Conservation (phyloP, 2,888 invertebrate species). For the Pammene fasciana region DNA sequence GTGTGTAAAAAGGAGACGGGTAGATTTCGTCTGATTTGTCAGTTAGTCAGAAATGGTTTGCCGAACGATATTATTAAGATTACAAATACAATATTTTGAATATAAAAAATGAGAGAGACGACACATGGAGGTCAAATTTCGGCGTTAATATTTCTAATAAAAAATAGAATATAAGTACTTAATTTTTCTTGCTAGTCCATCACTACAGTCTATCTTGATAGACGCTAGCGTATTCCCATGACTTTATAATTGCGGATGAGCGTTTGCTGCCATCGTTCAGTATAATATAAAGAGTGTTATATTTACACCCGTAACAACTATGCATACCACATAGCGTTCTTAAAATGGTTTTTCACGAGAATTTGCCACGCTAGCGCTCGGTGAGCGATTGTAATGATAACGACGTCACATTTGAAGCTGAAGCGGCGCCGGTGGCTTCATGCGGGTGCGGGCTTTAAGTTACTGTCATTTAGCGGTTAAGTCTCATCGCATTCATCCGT, state of each 20-base stretch:
- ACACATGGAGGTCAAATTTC: too few species aligned
- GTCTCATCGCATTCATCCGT: background rate
- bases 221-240: background rate
- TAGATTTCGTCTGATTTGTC: too few species aligned
- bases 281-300: background rate
- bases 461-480: constrained; percentile 43
- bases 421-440: constrained; percentile 56
- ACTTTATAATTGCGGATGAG: background rate
- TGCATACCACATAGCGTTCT: background rate
- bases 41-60: too few species aligned
- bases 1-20: too few species aligned
- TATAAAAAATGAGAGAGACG: too few species aligned
- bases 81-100: too few species aligned
- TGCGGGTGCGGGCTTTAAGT: constrained; percentile 52
- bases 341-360: background rate
- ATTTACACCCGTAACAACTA: background rate
- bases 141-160: too few species aligned
- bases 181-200: too few species aligned
- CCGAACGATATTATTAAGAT: too few species aligned
- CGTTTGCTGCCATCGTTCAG: background rate
- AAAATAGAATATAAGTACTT: too few species aligned
- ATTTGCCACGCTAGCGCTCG: background rate
- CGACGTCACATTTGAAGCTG: constrained; percentile 50
- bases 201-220: too few species aligned
- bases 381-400: background rate